These are phyloP conservation scores for Torymus texanus DNA, from an alignment of 2,888 invertebrate species.

Conservation along the genomic window DNA sequence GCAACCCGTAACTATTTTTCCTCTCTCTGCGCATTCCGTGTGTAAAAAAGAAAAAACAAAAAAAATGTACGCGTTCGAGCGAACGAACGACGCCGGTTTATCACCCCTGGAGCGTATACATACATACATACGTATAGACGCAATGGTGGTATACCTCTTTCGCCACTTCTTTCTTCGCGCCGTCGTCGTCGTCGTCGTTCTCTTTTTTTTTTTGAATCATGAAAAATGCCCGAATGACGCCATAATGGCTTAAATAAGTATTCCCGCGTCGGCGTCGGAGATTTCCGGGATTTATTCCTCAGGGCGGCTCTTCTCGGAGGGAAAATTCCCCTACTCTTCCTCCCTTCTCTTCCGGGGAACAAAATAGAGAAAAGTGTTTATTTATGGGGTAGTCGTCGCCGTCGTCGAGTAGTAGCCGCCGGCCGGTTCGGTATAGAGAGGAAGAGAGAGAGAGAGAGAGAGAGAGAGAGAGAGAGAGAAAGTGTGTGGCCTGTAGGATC, in stretches of 20 bases:
- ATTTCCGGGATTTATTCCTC: constrained; percentile 50
- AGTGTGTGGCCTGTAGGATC: not conserved
- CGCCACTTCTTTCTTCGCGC: not conserved
- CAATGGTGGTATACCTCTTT: not conserved
- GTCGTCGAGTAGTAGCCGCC: not conserved
- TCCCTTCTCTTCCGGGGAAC: not conserved
- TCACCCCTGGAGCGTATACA: too few species aligned
- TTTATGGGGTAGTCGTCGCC: constrained; percentile 31
- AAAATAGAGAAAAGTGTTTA: constrained; percentile 42
- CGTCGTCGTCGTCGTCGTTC: not conserved
- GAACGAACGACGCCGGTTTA: too few species aligned
- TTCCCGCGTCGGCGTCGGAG: constrained; percentile 20
- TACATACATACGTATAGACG: too few species aligned
- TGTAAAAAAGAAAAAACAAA: too few species aligned
- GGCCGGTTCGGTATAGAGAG: too few species aligned
- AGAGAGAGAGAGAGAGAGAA: too few species aligned
- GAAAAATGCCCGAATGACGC: constrained; percentile 37
- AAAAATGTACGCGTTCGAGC: too few species aligned
- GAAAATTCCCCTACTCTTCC: not conserved
- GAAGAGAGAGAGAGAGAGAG: too few species aligned
- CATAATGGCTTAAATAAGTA: constrained; percentile 50
- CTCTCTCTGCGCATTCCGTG: too few species aligned
- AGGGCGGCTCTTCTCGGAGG: not conserved
- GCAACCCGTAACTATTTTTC: too few species aligned
- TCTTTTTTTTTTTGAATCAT: constrained; percentile 9